Evolutionary conservation across 2,113 vertebrate species (phyloP).

Genomic region (Mandrillus leucophaeus): DNA sequence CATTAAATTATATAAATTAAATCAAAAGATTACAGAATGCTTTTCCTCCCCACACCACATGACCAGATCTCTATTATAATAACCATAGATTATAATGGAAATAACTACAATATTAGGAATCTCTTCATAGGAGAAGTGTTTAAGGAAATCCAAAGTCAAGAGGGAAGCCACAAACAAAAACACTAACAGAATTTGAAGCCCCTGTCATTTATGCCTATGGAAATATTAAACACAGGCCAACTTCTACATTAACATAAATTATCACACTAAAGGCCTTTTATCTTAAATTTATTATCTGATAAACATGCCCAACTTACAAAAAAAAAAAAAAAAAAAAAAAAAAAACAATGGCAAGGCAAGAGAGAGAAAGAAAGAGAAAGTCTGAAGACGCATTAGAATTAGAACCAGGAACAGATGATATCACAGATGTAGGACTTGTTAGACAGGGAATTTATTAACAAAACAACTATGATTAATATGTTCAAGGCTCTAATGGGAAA

Average conservation of each 20-base stretch:
- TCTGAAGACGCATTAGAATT: background rate
- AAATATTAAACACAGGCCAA: background rate
- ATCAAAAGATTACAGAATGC: background rate
- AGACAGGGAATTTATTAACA: background rate
- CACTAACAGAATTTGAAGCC: background rate
- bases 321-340: background rate
- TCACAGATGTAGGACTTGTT: background rate
- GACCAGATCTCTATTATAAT: background rate
- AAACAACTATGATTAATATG: background rate
- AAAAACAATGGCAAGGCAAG: too few relatives aligned
- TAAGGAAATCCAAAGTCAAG: background rate
- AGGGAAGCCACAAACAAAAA: background rate
- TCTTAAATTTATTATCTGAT: background rate
- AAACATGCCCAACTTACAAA: background rate
- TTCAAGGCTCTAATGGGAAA: background rate
- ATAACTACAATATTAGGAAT: background rate
- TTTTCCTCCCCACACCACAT: background rate
- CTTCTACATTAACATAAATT: background rate
- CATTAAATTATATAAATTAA: constrained; percentile 20
- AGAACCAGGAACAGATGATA: background rate
- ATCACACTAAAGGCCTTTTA: background rate
- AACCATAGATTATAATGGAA: background rate
- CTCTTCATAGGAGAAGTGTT: background rate
- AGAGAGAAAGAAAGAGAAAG: background rate
- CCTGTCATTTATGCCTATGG: background rate